Evolutionary conservation across 2,888 invertebrate species (phyloP), one percentile per base, ranked within the genome.

Genomic region (Agonopterix subpropinquella): DNA sequence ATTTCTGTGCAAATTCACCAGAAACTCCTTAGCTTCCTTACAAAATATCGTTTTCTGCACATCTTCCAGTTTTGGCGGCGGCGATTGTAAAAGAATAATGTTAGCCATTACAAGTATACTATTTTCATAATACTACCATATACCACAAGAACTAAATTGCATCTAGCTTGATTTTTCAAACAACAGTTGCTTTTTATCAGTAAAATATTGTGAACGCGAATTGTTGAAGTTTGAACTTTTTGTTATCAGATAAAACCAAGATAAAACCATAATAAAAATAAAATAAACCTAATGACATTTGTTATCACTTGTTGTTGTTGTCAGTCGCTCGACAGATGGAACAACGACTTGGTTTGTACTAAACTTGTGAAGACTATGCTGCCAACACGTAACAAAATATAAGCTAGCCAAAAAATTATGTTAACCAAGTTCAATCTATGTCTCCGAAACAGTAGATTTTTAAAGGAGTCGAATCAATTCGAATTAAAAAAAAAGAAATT

Each of bases 1-100:
- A 52, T 83, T 62, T 35, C 68, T 65, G 46, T 89, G 83, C 11
- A 92, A 74, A 51, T 89, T 83, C 4, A 72, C 72, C 48, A 93
- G 59, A 72, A 93, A 92, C 43, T 89, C 73, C 41, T 90, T 67
- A 39, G 91, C 90, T n/a, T 80, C 89, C 36, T 83, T 75, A 48
- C 88, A 89, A 61, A 92, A 91, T 51, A 93, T 73, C 47, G 73
- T 73, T 53, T 80, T 81, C 61, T 91, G 91, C 52, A 89, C 87
- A 48, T 85, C 77, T 65, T 89, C 89, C 52, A 91, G 70, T 56
- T 89, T 91, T 44, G 77, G 75, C 8, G 91, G 90, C 7, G 91
- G 73, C 11, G 89, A 80, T 67, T 88, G 89, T 45, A 90, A 61
- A 39, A 89, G 68, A 36, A 89, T 59, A 35, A 84, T 67, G 48